Percentiles rank a stretch among this genome's conserved stretches.
Conservation (phyloP, 2,113 vertebrate genomes). For the Nibea albiflora region DNA sequence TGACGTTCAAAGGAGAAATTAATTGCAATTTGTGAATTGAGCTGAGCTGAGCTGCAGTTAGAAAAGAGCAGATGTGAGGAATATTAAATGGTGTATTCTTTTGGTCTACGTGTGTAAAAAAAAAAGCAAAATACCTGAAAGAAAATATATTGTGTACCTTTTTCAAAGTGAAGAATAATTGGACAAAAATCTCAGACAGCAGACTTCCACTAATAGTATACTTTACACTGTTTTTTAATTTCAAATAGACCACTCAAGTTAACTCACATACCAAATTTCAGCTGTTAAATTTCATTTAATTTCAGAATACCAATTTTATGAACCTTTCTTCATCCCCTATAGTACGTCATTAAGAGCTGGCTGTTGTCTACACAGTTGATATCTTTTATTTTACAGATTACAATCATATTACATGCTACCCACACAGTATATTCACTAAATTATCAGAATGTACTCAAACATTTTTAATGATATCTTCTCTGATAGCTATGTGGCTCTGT, state of each 20-base stretch:
- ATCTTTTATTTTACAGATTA: slow-evolving; percentile 8
- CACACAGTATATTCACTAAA: neutral
- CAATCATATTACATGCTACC: neutral
- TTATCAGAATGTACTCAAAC: neutral
- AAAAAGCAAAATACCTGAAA: neutral
- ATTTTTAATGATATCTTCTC: neutral
- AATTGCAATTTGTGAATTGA: neutral
- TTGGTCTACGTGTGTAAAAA: neutral
- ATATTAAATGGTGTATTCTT: neutral
- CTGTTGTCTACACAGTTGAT: neutral
- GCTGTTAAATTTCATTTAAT: neutral
- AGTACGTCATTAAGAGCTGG: neutral
- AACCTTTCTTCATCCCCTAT: neutral
- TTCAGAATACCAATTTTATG: slow-evolving; percentile 13
- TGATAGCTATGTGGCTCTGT: neutral
- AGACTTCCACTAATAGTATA: neutral
- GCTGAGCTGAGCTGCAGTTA: neutral
- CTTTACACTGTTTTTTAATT: neutral
- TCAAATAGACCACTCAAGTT: neutral
- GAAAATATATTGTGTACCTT: neutral
- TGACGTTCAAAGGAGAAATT: neutral
- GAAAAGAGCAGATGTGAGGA: neutral
- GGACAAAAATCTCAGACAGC: neutral
- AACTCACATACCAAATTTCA: neutral
- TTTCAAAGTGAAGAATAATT: slow-evolving; percentile 3